Evolutionary conservation across 2,888 invertebrate species (phyloP).

Genomic region (Liposcelis brunnea): DNA sequence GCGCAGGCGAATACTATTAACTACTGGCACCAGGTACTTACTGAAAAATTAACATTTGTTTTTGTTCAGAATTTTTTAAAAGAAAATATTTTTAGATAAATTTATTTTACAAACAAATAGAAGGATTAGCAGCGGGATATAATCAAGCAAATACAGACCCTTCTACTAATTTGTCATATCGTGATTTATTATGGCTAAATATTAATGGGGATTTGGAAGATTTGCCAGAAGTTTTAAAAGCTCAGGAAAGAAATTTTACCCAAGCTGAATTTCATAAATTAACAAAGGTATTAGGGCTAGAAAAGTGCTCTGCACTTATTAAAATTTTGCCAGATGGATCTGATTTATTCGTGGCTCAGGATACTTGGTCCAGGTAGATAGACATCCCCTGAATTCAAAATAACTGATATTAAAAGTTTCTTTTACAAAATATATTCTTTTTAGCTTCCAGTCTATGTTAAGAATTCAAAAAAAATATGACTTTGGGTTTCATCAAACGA

Average conservation of each 20-base stretch:
- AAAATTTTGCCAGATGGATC: slow-evolving; percentile 39
- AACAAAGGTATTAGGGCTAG: slow-evolving; percentile 26
- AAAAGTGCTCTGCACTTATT: slow-evolving; percentile 48
- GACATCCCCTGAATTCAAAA: background rate
- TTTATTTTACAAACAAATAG: slow-evolving; percentile 38
- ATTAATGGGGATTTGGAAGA: slow-evolving; percentile 46
- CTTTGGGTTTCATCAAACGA: slow-evolving; percentile 29
- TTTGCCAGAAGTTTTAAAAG: slow-evolving; percentile 30
- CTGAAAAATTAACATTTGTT: slow-evolving; percentile 19
- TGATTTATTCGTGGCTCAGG: slow-evolving; percentile 44
- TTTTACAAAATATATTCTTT: no score
- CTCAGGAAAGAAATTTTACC: slow-evolving; percentile 19
- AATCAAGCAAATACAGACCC: slow-evolving; percentile 27
- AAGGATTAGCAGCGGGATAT: slow-evolving; percentile 41
- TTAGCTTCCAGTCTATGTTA: slow-evolving; percentile 45
- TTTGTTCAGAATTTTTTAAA: no score
- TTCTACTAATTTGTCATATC: slow-evolving; percentile 18
- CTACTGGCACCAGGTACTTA: slow-evolving; percentile 54
- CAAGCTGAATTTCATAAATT: background rate
- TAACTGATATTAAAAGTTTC: no score
- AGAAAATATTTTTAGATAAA: slow-evolving; percentile 33
- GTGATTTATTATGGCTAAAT: slow-evolving; percentile 30
- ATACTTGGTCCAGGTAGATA: slow-evolving; percentile 41
- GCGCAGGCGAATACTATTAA: slow-evolving; percentile 26
- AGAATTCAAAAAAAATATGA: slow-evolving; percentile 49